phyloP scores from a whole-genome alignment of 1,140 invertebrate genomes.

The Caenorhabditis briggsae region DNA sequence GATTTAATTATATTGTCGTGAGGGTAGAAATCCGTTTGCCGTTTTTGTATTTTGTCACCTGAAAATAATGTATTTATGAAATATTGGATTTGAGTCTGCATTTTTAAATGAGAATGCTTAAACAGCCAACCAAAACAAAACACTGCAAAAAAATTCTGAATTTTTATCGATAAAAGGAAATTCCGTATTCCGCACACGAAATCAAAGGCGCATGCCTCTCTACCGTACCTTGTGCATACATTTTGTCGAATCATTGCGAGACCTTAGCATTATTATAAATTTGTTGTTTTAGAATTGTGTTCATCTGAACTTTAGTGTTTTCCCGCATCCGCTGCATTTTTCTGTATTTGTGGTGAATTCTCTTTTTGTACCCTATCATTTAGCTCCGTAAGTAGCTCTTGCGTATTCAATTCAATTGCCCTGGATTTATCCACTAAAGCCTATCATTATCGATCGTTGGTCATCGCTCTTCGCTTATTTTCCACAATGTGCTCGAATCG shows the following conservation, averaged over 20 bases:
- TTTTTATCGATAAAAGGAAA: background rate
- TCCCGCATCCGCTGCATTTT: background rate
- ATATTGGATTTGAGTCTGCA: too few species aligned
- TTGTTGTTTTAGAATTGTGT: background rate
- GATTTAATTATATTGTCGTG: background rate
- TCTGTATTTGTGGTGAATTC: background rate
- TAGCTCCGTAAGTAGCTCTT: background rate
- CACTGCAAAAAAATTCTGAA: too few species aligned
- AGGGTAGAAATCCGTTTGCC: background rate
- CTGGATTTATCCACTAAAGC: background rate
- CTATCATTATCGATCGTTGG: constrained; percentile 7
- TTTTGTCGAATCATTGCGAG: background rate
- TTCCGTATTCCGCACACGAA: background rate
- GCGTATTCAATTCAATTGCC: background rate
- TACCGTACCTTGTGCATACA: background rate
- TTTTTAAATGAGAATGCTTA: too few species aligned
- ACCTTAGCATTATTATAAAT: background rate
- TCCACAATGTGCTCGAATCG: constrained; percentile 9
- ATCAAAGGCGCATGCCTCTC: background rate
- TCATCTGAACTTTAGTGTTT: background rate
- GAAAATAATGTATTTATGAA: background rate
- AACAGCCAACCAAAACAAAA: background rate
- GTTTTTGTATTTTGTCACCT: background rate
- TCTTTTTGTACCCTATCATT: too few species aligned
- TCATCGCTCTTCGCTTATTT: background rate